Evolutionary conservation across 2,888 invertebrate genomes (phyloP).

Genomic region (Phengaris arion): DNA sequence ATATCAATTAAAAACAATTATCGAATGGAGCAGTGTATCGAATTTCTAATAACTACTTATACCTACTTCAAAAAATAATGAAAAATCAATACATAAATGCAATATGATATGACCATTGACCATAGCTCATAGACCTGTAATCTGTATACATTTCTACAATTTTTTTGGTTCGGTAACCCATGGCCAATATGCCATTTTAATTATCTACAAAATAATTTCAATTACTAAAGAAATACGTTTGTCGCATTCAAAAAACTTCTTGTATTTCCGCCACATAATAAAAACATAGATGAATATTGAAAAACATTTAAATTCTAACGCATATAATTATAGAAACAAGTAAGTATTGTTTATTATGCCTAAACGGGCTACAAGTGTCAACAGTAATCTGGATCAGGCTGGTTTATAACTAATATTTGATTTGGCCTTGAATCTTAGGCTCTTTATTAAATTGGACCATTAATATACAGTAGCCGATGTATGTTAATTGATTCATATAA

Average conservation of each 20-base stretch:
- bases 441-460: background rate
- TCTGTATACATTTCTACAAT: no score
- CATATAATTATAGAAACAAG: background rate
- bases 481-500: no score
- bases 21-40: background rate
- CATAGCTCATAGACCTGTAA: no score
- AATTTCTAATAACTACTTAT: background rate
- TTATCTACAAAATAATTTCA: background rate
- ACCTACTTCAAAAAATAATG: background rate
- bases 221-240: background rate
- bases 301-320: background rate
- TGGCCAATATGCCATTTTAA: background rate
- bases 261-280: background rate
- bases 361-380: background rate
- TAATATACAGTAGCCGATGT: background rate
- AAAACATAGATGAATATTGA: background rate
- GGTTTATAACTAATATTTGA: background rate
- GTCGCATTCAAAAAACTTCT: background rate
- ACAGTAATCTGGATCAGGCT: background rate
- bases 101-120: no score
- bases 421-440: background rate
- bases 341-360: background rate
- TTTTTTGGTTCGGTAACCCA: background rate
- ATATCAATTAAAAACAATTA: background rate
- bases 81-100: background rate